Evolutionary conservation across 2,797 vertebrate species (phyloP).

Genomic region (Crenuchus spilurus): DNA sequence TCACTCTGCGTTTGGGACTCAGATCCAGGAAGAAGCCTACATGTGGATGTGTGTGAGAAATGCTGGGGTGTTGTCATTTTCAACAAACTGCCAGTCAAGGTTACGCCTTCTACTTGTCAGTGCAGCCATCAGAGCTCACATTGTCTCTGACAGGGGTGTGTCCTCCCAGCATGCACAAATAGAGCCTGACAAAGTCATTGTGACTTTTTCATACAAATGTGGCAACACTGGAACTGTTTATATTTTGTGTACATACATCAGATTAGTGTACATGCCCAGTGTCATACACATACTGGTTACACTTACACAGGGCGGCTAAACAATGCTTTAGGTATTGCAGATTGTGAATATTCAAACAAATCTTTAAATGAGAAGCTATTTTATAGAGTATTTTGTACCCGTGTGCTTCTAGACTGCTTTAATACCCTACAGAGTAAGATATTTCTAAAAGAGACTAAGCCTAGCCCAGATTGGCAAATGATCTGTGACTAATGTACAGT

Average conservation of each 20-base stretch:
- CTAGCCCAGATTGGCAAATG: slow-evolving; percentile 10
- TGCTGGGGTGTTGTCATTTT: slow-evolving; percentile 12
- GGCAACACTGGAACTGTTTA: neutral
- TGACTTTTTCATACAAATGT: neutral
- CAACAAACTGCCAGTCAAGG: neutral
- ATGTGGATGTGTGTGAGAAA: neutral
- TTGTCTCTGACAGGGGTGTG: neutral
- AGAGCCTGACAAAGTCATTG: neutral
- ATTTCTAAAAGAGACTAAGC: neutral
- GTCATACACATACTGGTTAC: too few relatives aligned
- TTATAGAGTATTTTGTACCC: neutral
- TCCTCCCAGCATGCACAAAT: neutral
- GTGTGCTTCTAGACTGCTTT: neutral
- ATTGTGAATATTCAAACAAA: neutral
- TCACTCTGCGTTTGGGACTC: neutral
- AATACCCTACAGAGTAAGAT: neutral
- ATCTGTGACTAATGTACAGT: slow-evolving; percentile 23
- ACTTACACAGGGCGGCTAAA: too few relatives aligned
- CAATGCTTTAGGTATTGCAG: too few relatives aligned
- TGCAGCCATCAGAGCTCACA: neutral
- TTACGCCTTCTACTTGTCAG: neutral
- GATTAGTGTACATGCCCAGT: neutral
- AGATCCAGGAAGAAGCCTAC: neutral
- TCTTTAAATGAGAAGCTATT: neutral
- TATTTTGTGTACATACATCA: neutral